A percentile compares a stretch with the other conserved stretches of the same genome.
Evolutionary conservation across 2,113 vertebrate genomes (phyloP).

Genomic region (Eretmochelys imbricata): DNA sequence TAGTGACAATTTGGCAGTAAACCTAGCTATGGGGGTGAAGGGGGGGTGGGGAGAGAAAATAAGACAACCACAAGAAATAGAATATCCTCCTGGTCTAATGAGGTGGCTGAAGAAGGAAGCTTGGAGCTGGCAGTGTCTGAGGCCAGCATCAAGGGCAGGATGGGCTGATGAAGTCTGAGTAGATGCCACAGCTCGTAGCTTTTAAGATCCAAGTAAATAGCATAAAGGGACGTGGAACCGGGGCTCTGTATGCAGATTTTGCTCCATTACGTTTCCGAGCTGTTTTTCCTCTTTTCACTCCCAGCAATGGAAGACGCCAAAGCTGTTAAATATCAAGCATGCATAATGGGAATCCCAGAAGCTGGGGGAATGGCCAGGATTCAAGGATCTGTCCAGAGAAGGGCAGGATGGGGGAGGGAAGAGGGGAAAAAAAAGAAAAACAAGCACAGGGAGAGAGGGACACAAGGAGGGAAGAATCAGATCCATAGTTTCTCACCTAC

Average conservation of each 20-base stretch:
- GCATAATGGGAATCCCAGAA: constrained; percentile 65
- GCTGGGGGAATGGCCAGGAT: constrained; percentile 65
- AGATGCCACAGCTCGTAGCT: constrained; percentile 78
- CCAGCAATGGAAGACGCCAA: constrained; percentile 55
- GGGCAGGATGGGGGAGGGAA: constrained; percentile 28
- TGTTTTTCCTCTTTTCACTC: constrained; percentile 57
- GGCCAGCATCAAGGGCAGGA: constrained; percentile 73
- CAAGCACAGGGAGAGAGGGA: constrained; percentile 2
- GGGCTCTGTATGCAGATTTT: constrained; percentile 57
- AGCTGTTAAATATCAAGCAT: constrained; percentile 38
- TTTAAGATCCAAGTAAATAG: constrained; percentile 66
- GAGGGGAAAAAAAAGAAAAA: constrained; percentile 24
- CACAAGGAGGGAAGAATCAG: constrained; percentile 14
- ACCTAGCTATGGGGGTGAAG: accelerated
- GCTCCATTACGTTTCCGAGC: constrained; percentile 32
- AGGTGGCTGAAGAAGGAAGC: not conserved
- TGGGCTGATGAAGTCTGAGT: constrained; percentile 81
- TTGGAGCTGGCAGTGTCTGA: constrained; percentile 35
- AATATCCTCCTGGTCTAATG: not conserved
- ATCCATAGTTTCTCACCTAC: not conserved
- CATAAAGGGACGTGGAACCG: constrained; percentile 70
- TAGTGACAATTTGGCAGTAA: not conserved
- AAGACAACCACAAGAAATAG: not conserved
- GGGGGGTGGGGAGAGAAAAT: not conserved
- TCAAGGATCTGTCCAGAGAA: constrained; percentile 64